Evolutionary conservation across 2,113 vertebrate genomes (phyloP).

Genomic region (Platysternon megacephalum): DNA sequence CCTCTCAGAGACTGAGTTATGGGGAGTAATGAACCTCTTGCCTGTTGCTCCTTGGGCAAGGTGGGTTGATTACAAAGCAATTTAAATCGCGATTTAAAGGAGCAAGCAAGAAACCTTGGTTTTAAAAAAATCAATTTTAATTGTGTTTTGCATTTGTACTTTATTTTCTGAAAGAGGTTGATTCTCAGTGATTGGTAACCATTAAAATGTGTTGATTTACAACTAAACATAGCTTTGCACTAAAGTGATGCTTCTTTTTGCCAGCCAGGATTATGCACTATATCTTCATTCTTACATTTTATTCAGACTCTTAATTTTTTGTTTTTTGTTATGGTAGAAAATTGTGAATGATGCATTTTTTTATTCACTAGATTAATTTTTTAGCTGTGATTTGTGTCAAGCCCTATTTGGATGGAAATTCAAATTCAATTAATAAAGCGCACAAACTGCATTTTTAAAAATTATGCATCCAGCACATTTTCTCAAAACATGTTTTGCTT

Average conservation of each 20-base stretch:
- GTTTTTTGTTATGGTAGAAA: neutral
- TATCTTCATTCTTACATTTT: neutral
- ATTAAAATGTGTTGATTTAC: neutral
- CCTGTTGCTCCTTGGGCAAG: neutral
- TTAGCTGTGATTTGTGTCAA: neutral
- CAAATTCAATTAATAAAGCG: neutral
- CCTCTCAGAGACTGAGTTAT: neutral
- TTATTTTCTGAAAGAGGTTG: neutral
- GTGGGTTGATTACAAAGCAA: neutral
- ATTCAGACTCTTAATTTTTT: neutral
- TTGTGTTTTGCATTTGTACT: neutral
- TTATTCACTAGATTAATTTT: neutral
- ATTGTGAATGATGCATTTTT: neutral
- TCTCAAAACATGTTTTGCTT: too few relatives aligned
- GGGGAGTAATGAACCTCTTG: accelerated
- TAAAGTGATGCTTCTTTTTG: neutral
- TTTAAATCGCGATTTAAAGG: neutral
- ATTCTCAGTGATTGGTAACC: neutral
- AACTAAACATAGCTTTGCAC: neutral
- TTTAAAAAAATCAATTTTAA: neutral
- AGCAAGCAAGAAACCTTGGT: neutral
- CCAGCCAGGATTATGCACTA: neutral
- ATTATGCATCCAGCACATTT: too few relatives aligned
- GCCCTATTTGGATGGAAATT: neutral
- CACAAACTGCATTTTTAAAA: neutral